Evolutionary conservation across 2,113 vertebrate species (phyloP), one percentile per base, ranked within the genome.

Genomic region (Noturus placidus): DNA sequence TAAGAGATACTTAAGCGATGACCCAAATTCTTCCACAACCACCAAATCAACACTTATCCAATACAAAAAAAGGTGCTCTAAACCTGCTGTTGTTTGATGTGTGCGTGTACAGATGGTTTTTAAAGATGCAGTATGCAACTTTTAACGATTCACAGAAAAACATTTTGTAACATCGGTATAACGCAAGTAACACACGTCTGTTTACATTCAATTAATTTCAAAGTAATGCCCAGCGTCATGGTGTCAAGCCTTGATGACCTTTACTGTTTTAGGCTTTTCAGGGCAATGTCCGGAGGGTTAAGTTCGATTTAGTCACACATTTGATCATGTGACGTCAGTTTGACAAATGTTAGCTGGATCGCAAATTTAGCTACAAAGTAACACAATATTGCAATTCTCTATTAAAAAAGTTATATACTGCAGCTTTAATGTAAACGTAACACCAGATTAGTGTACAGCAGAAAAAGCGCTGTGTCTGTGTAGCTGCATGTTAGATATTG

Each of bases 401-500:
- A 61, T 63, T 42, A 50, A 50, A 38, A 52, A 67, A 67, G 61
- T 83, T 69, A 69, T 20, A 22, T 83, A 83, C 82, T 69, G 82
- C 82, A 83, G 82, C 82, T 83, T 83, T 59, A 91, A 90, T 92
- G 87, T 92, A 79, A 90, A 91, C 90, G 84, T 89, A 91, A 87
- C 90, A 89, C 86, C 82, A 81, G 82, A 80, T 93, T 87, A 90
- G 89, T 92, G 88, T 87, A 92, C 86, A 91, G 87, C 87, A 85
- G 59, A 88, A 90, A 70, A n/a, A 70, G 89, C 46, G 9, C 63
- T 88, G 87, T 85, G 56, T 86, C 50, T 87, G 69, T 85, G 61
- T 87, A 86, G 61, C 91, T 92, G 95, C 95, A 95, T 95, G 95
- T 92, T 88, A 89, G 61, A 91, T 91, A 86, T 90, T 91, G 90